Evolutionary conservation across 2,888 invertebrate genomes (phyloP), one percentile per base, ranked within the genome.

Genomic region (Phyllotreta cruciferae): DNA sequence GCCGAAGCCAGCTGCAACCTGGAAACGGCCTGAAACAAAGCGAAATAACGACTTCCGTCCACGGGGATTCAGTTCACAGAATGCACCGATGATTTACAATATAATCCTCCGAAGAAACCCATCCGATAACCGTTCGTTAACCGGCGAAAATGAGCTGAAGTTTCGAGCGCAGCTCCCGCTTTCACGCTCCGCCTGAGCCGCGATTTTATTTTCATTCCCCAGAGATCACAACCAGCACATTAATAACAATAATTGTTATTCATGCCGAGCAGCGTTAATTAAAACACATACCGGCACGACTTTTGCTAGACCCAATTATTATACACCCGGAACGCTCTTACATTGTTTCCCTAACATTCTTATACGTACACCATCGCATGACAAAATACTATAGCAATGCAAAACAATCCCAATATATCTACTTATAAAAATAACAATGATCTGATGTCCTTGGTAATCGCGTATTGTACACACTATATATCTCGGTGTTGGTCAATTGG

Each of bases 211-310:
- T 52, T 52, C 34, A 52, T 38, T 52, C 38, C 34, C 14, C 14
- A 52, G 52, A 37, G 36, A 52, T 42, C 58, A 58, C 47, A 56
- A 50, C 58, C 47, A 50, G 58, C 49, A 41, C 35, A 58, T 58
- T 35, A 35, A 50, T 50, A 41, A 34, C 49, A 57, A 57, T 58
- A 11, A 58, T 41, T 36, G 44, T 52, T 60, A 60, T 60, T 52
- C 60, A 60, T 60, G 52, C 50, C 41, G 60, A 62, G 45, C 37
- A 13, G 34, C 52, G 36, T 52, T 52, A 60, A 50, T 60, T 60
- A 60, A 56, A 62, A 50, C 14, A 39, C 45, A 56, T 56, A 41
- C 49, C 36, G 50, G 54, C 56, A 62, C 62, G 62, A 62, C 49
- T 62, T 52, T 52, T 52, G 11, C 13, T 1, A 37, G 37, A 45